Conservation (phyloP, 2,888 invertebrate species). For the Lithosia quadra region DNA sequence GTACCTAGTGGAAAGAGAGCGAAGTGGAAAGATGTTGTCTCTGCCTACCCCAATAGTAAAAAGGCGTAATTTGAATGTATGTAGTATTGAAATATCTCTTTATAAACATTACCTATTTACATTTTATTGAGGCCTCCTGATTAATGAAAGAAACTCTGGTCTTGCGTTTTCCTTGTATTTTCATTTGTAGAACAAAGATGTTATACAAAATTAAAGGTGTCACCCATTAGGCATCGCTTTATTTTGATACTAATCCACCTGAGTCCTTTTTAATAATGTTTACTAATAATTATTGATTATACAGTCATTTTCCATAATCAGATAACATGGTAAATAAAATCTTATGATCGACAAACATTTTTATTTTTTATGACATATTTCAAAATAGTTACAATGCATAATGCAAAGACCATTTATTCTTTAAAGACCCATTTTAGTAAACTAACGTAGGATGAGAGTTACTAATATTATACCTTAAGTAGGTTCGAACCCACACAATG, state of each 20-base stretch:
- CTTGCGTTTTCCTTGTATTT: too few species aligned
- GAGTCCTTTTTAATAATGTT: background rate
- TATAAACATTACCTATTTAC: too few species aligned
- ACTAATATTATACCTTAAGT: background rate
- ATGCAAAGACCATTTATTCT: background rate
- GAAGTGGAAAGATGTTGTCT: too few species aligned
- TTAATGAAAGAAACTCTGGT: too few species aligned
- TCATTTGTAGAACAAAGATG: background rate
- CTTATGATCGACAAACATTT: background rate
- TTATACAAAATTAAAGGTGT: background rate
- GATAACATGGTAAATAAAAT: background rate
- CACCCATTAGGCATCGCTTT: background rate
- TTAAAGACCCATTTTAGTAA: background rate
- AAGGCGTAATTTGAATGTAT: too few species aligned
- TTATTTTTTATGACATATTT: background rate
- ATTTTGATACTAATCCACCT: background rate
- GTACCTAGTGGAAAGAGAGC: too few species aligned
- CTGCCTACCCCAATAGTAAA: too few species aligned
- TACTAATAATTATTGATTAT: background rate
- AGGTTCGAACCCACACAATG: constrained; percentile 2
- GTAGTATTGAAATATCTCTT: too few species aligned
- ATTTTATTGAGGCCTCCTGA: too few species aligned
- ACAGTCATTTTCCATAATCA: background rate
- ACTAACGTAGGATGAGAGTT: background rate
- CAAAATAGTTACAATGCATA: background rate